Percentiles rank a stretch among this genome's conserved stretches.
Conservation (phyloP, 1,140 invertebrate species). For the Leguminivora glycinivorella region DNA sequence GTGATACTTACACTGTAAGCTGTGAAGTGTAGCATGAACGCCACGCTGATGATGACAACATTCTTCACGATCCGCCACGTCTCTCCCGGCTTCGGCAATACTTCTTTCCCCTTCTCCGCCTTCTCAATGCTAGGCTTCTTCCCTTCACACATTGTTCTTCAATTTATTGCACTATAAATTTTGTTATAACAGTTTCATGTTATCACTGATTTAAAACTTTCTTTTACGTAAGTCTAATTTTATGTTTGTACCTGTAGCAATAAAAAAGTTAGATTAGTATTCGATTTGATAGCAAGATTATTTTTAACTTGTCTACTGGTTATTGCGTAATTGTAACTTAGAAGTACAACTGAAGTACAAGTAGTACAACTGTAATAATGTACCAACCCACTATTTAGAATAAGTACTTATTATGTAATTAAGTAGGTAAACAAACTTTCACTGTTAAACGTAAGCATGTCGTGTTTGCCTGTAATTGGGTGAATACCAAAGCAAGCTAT, state of each 20-base stretch:
- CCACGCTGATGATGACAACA: constrained; percentile 85
- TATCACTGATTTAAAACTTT: neutral
- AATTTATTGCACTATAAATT: constrained; percentile 1
- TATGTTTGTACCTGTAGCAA: neutral
- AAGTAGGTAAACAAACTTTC: too few species aligned
- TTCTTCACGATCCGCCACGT: constrained; percentile 86
- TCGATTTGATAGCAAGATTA: neutral
- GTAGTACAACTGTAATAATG: too few species aligned
- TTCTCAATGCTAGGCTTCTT: constrained; percentile 33
- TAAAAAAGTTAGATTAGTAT: neutral
- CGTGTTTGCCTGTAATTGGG: too few species aligned
- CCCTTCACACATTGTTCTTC: constrained; percentile 18
- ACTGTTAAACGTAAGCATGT: too few species aligned
- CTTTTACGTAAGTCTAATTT: neutral
- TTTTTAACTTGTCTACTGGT: too few species aligned
- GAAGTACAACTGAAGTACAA: too few species aligned
- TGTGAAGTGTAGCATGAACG: constrained; percentile 91
- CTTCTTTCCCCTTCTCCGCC: constrained; percentile 29
- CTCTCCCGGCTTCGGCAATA: constrained; percentile 69
- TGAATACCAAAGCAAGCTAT: too few species aligned
- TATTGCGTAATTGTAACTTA: too few species aligned
- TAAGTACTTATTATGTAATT: too few species aligned
- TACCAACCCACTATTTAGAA: too few species aligned
- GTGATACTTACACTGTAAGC: constrained; percentile 82
- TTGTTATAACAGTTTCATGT: neutral